Evolutionary conservation across 2,888 invertebrate genomes (phyloP), one percentile per base, ranked within the genome.

Genomic region (Thecocarcelia acutangulata): DNA sequence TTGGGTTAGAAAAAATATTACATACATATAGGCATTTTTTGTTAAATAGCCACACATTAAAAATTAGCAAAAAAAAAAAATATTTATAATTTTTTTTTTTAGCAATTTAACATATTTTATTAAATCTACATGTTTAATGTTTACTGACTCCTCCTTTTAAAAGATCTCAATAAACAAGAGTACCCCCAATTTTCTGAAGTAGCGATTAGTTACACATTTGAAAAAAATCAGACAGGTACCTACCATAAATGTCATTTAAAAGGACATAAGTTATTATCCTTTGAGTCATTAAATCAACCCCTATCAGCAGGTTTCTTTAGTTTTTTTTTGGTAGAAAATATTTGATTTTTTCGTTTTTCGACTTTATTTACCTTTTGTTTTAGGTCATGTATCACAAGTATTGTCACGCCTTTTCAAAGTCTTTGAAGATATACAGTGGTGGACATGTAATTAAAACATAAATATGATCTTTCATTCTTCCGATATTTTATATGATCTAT

Each of bases 221-320:
- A 46, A 50, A 37, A 64, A 54, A 69, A 15, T 44, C 87, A 85
- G 86, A 86, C 87, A 85, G 86, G 86, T 86, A 86, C 84, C 85
- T 86, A 42, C 42, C 40, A 50, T 12, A 2, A 85, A 84, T 86
- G 85, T 86, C 86, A 84, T 84, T 68, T 48, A 42, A 15, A 63
- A 50, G 46, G 63, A 61, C 52, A 64, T 86, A 90, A 90, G 89
- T 90, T 89, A 90, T 86, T 89, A 89, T 88, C 87, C 88, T 89
- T 90, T 87, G 88, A 90, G 90, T 90, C 90, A 90, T 87, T 87
- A 90, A 90, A 90, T 90, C 90, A 90, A 90, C 90, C 90, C 90
- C 88, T 89, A 88, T 88, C 87, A 87, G 86, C 86, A 66, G 78
- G 44, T 54, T 44, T 78, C 37, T 64, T 64, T 24, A 17, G 44